Conservation (phyloP, 1,140 invertebrate species). For the Cephus cinctus region DNA sequence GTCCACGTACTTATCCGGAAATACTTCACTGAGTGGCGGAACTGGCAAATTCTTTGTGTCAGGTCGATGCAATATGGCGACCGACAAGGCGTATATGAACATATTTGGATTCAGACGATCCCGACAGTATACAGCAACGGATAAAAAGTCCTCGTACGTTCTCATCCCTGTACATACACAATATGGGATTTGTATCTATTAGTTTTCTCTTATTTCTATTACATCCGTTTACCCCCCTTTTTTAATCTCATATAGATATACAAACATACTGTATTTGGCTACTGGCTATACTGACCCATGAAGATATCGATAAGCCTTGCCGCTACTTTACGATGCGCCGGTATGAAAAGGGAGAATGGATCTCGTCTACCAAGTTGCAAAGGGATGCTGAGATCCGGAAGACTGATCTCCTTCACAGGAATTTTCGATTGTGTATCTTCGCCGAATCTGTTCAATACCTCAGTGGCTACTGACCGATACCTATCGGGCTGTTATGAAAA, state of each 20-base stretch:
- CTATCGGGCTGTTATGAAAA: conserved; percentile 60
- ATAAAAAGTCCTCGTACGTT: conserved; percentile 69
- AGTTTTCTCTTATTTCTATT: too few species aligned
- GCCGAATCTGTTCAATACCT: conserved; percentile 61
- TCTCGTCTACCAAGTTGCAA: conserved; percentile 66
- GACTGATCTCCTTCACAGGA: conserved; percentile 64
- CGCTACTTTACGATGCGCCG: conserved; percentile 68
- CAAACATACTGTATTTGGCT: too few species aligned
- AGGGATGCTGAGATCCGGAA: conserved; percentile 68
- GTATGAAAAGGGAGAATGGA: conserved; percentile 75
- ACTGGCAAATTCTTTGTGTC: conserved; percentile 72
- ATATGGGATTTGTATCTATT: too few species aligned
- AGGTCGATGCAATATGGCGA: conserved; percentile 71
- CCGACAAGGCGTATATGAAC: conserved; percentile 76
- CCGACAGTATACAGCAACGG: conserved; percentile 68
- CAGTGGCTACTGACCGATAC: conserved; percentile 57
- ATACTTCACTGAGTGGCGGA: conserved; percentile 69
- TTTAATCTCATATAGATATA: too few species aligned
- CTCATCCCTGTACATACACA: conserved; percentile 68
- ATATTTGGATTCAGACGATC: conserved; percentile 75
- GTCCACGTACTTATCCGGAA: conserved; percentile 79
- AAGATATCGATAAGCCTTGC: conserved; percentile 72
- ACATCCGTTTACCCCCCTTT: too few species aligned
- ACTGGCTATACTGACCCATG: conserved; percentile 63
- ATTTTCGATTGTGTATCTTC: conserved; percentile 57